A percentile compares a stretch with the other conserved stretches of the same genome.
These are phyloP conservation scores for Odontocolon sp. DNA, from an alignment of 2,888 invertebrate genomes.

Conservation along the genomic window DNA sequence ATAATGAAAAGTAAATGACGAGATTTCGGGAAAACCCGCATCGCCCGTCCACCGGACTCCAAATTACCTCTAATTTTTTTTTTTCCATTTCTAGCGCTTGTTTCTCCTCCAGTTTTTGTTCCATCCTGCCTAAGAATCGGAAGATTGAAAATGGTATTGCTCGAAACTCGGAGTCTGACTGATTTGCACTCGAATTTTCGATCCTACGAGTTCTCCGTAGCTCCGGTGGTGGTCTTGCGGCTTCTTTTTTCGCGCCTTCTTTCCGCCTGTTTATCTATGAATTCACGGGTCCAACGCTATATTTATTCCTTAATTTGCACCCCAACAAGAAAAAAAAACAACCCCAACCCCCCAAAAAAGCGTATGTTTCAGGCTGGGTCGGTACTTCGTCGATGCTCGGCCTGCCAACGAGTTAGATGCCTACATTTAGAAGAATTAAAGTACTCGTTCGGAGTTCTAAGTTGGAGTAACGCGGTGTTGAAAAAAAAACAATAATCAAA, in stretches of 20 bases:
- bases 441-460: too few relatives aligned
- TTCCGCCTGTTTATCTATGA: neutral
- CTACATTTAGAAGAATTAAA: slow-evolving; percentile 54
- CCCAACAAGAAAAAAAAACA: neutral
- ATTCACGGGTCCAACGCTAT: neutral
- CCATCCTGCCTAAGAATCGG: slow-evolving; percentile 44
- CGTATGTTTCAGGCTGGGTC: slow-evolving; percentile 58
- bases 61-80: slow-evolving; percentile 22
- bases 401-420: slow-evolving; percentile 39
- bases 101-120: slow-evolving; percentile 36
- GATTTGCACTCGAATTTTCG: too few relatives aligned
- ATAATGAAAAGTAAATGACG: slow-evolving; percentile 25
- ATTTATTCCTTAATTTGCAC: neutral
- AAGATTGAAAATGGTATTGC: slow-evolving; percentile 29
- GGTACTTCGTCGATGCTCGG: slow-evolving; percentile 50
- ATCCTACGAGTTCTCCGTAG: neutral
- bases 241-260: slow-evolving; percentile 2
- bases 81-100: slow-evolving; percentile 52
- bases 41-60: slow-evolving; percentile 12
- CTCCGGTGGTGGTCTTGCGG: neutral
- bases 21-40: slow-evolving; percentile 42
- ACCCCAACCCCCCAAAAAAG: slow-evolving; percentile 23
- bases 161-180: neutral
- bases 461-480: slow-evolving; percentile 26
- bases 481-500: slow-evolving; percentile 36